These are phyloP conservation scores for Eumacrocentrus americanus DNA, from an alignment of 2,888 invertebrate species.

Conservation along the genomic window DNA sequence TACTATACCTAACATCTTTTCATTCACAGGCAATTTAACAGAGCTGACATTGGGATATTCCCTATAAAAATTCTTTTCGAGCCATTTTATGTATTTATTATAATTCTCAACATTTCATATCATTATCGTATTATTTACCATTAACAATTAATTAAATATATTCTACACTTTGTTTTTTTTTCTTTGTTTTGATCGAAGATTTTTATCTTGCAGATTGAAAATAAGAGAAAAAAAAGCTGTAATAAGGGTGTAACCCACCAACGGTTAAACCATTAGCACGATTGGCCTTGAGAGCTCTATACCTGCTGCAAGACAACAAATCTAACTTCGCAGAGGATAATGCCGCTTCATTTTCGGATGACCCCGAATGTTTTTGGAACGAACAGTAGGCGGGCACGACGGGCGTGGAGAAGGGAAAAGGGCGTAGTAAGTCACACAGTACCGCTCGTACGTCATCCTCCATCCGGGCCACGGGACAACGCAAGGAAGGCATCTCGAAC, in stretches of 20 bases:
- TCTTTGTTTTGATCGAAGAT: neutral
- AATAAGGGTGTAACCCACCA: neutral
- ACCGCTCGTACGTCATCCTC: conserved; percentile 59
- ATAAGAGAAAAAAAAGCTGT: neutral
- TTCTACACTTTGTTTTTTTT: neutral
- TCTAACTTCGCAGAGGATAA: neutral
- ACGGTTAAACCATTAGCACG: neutral
- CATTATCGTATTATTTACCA: neutral
- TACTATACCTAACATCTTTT: conserved; percentile 3
- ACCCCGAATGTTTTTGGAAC: conserved; percentile 53
- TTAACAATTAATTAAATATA: neutral
- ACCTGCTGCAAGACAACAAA: neutral
- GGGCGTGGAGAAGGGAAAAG: conserved; percentile 59
- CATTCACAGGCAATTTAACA: conserved; percentile 15
- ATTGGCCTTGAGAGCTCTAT: neutral
- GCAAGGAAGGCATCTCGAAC: conserved; percentile 48
- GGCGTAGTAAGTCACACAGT: conserved; percentile 60
- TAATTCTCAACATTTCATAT: neutral
- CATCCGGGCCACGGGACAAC: conserved; percentile 56
- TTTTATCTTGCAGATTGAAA: conserved; percentile 1
- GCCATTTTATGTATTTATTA: neutral
- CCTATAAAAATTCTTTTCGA: neutral
- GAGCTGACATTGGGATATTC: neutral
- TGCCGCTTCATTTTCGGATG: conserved; percentile 28
- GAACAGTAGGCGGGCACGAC: conserved; percentile 51